A percentile compares a stretch with the other conserved stretches of the same genome.
These are phyloP conservation scores for Saccopteryx bilineata DNA, from an alignment of 2,113 vertebrate species.

Conservation along the genomic window DNA sequence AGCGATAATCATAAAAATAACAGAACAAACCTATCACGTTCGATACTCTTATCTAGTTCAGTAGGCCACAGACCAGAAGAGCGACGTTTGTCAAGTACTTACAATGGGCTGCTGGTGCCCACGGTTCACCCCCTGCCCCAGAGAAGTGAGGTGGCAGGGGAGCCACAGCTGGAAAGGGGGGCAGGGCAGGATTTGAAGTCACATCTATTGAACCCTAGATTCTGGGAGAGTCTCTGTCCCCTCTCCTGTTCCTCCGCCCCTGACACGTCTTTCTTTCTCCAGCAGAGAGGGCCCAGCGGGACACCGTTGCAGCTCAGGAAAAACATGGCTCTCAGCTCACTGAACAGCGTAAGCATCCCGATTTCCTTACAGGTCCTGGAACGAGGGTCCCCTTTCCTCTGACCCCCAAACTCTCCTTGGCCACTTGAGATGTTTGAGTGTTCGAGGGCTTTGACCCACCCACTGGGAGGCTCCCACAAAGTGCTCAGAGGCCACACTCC, in stretches of 20 bases:
- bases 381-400: no score
- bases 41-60: not conserved
- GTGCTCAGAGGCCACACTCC: not conserved
- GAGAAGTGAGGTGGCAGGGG: fast-evolving
- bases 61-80: no score
- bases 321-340: not conserved
- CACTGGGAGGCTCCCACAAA: not conserved
- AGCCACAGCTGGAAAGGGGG: fast-evolving
- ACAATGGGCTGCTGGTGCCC: not conserved
- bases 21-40: fast-evolving
- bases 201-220: not conserved
- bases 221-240: fast-evolving
- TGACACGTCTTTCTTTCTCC: not conserved
- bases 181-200: not conserved
- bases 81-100: fast-evolving
- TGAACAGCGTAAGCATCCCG: not conserved
- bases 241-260: fast-evolving
- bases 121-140: fast-evolving
- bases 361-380: fast-evolving
- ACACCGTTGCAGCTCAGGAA: fast-evolving
- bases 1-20: fast-evolving
- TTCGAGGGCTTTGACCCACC: fast-evolving
- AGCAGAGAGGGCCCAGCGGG: not conserved
- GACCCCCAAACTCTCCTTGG: fast-evolving
- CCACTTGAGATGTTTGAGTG: fast-evolving